A percentile compares a stretch with the other conserved stretches of the same genome.
phyloP scores from a whole-genome alignment of 2,797 vertebrate genomes.

The Rhodeus uyekii region DNA sequence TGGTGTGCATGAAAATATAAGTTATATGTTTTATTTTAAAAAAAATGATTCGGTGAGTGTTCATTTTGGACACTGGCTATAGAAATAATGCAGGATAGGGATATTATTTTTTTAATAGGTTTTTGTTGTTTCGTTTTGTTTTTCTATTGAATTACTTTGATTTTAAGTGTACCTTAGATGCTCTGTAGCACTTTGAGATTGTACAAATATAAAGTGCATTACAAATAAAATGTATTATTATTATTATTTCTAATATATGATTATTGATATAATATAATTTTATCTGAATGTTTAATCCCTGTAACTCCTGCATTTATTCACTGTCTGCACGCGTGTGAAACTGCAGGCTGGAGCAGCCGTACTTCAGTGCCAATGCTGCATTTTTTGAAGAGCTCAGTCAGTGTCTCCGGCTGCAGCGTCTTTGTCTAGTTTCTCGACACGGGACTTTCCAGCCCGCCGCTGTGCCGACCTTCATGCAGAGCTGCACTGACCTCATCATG shows the following conservation, averaged over 20 bases:
- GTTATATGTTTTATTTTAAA: no score
- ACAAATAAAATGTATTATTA: no score
- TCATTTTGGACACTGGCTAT: no score
- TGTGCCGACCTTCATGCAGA: slow-evolving; percentile 85
- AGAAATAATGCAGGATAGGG: no score
- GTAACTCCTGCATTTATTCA: slow-evolving; percentile 13
- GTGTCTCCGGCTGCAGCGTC: slow-evolving; percentile 84
- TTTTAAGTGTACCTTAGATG: no score
- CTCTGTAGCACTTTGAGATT: no score
- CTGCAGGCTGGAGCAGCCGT: slow-evolving; percentile 93
- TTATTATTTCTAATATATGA: no score
- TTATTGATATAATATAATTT: background rate
- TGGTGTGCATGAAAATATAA: background rate
- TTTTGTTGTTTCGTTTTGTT: no score
- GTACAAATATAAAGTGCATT: no score
- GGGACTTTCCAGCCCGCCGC: slow-evolving; percentile 89
- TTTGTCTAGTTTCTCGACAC: slow-evolving; percentile 93
- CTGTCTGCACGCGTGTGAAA: slow-evolving; percentile 16
- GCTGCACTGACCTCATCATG: slow-evolving; percentile 82
- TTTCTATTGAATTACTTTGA: no score
- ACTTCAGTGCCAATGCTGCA: slow-evolving; percentile 84
- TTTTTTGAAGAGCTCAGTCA: slow-evolving; percentile 93
- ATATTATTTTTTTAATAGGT: no score
- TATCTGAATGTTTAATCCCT: background rate
- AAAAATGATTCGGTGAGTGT: background rate